These are phyloP conservation scores for Megaceryle alcyon DNA, from an alignment of 2,797 vertebrate genomes.

Conservation along the genomic window DNA sequence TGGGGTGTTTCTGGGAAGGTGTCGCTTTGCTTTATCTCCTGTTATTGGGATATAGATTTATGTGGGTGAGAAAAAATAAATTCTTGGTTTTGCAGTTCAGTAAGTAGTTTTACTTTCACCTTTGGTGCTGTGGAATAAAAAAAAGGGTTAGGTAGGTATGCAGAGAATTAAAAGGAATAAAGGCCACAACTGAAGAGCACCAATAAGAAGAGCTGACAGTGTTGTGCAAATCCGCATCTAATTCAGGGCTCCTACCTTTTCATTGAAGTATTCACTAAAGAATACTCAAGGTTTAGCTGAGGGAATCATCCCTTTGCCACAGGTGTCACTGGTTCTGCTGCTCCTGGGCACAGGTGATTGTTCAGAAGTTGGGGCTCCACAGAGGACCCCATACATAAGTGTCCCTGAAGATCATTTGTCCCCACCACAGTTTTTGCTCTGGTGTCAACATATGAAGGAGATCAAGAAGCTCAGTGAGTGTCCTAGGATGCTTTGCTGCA, in stretches of 20 bases:
- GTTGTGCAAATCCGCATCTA: background rate
- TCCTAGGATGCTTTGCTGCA: background rate
- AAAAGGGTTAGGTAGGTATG: background rate
- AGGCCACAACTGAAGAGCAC: background rate
- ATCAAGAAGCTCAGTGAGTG: background rate
- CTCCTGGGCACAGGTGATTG: background rate
- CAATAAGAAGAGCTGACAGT: background rate
- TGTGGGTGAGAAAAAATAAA: background rate
- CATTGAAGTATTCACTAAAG: background rate
- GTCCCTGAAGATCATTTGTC: accelerated
- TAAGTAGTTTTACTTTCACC: background rate
- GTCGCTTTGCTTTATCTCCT: background rate
- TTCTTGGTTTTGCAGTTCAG: background rate
- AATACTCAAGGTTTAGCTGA: background rate
- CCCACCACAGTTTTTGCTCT: background rate
- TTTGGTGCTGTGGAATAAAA: background rate
- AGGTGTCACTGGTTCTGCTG: background rate
- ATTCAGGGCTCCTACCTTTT: background rate
- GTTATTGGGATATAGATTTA: background rate
- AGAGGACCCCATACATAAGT: background rate
- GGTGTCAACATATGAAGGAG: background rate
- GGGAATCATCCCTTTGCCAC: background rate
- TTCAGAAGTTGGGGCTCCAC: background rate
- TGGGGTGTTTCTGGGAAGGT: background rate
- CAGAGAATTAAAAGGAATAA: background rate